phyloP scores from a whole-genome alignment of 2,113 vertebrate genomes.

The Cyanoderma ruficeps region DNA sequence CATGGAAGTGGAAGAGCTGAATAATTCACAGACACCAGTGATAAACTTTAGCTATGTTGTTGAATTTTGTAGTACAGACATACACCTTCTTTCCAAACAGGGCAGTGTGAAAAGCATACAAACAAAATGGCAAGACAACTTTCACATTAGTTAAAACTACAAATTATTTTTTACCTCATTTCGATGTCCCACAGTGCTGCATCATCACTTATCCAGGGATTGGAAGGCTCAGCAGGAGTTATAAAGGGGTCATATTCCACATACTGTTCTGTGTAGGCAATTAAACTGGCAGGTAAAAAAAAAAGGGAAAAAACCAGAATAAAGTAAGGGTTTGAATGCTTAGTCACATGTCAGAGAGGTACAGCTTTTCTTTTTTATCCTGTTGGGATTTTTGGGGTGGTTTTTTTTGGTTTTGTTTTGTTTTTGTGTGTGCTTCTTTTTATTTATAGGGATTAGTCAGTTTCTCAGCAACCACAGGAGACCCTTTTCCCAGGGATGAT shows the following conservation, averaged over 20 bases:
- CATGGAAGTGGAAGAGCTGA: background rate
- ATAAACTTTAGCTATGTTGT: background rate
- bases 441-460: background rate
- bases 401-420: too few species aligned
- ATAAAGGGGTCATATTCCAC: slow-evolving; percentile 91
- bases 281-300: slow-evolving; percentile 77
- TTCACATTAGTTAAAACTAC: background rate
- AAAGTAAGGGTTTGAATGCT: background rate
- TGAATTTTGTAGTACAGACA: background rate
- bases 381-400: too few species aligned
- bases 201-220: slow-evolving; percentile 93
- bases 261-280: slow-evolving; percentile 92
- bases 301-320: background rate
- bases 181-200: slow-evolving; percentile 90
- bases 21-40: background rate
- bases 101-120: background rate
- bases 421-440: background rate
- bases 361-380: background rate
- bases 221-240: slow-evolving; percentile 88
- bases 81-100: background rate
- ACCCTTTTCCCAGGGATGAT: background rate
- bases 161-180: slow-evolving; percentile 79
- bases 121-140: background rate
- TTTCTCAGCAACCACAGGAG: background rate
- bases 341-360: background rate